phyloP scores from a whole-genome alignment of 2,797 vertebrate species.

The Lagodon rhomboides region DNA sequence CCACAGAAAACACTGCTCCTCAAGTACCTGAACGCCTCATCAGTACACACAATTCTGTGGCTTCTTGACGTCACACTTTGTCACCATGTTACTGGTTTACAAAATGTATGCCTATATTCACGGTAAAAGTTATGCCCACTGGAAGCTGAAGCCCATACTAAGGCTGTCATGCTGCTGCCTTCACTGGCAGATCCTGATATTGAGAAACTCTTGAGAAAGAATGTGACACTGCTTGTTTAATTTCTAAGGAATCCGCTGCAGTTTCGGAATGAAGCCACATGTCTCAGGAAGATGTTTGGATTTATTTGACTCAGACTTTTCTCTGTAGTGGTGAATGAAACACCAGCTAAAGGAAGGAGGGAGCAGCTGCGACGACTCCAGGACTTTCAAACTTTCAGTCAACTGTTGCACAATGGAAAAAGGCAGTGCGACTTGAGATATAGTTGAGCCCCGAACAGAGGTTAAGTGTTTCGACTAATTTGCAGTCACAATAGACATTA shows the following conservation, averaged over 20 bases:
- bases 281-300: constrained; percentile 3
- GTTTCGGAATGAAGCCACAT: constrained; percentile 21
- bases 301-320: constrained; percentile 18
- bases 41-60: too few relatives aligned
- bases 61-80: too few relatives aligned
- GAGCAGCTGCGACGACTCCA: background rate
- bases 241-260: constrained; percentile 22
- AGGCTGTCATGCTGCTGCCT: background rate
- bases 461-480: background rate
- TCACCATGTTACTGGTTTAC: too few relatives aligned
- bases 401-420: constrained; percentile 1
- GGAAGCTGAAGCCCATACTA: too few relatives aligned
- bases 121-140: too few relatives aligned
- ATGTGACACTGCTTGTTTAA: background rate
- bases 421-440: background rate
- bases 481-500: background rate
- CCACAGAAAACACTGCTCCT: too few relatives aligned
- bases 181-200: constrained; percentile 15
- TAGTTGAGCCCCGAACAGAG: background rate
- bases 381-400: background rate
- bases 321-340: background rate
- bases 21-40: too few relatives aligned
- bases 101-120: too few relatives aligned
- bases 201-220: constrained; percentile 14
- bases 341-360: background rate